A percentile compares a stretch with the other conserved stretches of the same genome.
Evolutionary conservation across 1,140 invertebrate genomes (phyloP).

Genomic region (Drosophila nannoptera): DNA sequence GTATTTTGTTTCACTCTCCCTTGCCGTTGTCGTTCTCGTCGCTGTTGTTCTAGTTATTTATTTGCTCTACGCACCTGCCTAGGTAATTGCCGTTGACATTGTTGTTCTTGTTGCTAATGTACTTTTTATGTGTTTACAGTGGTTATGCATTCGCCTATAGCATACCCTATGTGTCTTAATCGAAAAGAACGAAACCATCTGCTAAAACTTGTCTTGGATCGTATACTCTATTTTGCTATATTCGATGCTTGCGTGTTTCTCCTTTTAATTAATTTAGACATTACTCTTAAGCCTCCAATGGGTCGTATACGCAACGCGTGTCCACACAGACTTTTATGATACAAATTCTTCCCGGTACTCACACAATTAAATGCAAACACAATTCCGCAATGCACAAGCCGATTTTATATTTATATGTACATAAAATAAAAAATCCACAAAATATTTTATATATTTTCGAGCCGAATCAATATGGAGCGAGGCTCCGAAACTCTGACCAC

Average conservation of each 20-base stretch:
- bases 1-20: constrained; percentile 16
- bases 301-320: constrained; percentile 14
- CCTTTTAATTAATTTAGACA: constrained; percentile 36
- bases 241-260: constrained; percentile 6
- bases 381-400: no score
- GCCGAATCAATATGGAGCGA: no score
- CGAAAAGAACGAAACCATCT: neutral
- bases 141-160: constrained; percentile 21
- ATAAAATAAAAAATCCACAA: no score
- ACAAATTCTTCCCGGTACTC: constrained; percentile 10
- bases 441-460: no score
- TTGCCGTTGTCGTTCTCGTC: constrained; percentile 13
- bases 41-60: constrained; percentile 30
- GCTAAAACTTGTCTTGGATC: constrained; percentile 5
- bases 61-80: constrained; percentile 31
- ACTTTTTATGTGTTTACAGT: constrained; percentile 16
- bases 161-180: constrained; percentile 1
- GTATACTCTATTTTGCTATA: neutral
- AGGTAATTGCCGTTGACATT: constrained; percentile 36
- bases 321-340: constrained; percentile 1
- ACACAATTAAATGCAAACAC: neutral
- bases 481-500: no score
- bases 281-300: constrained; percentile 10
- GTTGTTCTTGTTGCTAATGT: constrained; percentile 22
- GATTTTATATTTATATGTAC: no score